Evolutionary conservation across 2,113 vertebrate genomes (phyloP).

Genomic region (Sakesphorus luctuosus): DNA sequence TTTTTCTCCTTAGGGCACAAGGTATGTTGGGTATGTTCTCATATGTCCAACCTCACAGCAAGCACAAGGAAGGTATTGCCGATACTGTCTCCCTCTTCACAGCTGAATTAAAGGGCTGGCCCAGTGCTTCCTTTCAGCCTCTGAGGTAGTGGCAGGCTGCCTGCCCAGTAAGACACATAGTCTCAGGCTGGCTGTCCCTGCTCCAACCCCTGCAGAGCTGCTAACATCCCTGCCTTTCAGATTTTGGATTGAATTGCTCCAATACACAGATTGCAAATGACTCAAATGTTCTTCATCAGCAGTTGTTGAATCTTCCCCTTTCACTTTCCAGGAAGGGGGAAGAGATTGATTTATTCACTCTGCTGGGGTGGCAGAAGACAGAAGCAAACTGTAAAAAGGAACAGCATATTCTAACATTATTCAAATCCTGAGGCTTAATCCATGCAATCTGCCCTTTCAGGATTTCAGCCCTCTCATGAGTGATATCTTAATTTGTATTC

Average conservation of each 20-base stretch:
- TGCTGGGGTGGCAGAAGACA: slow-evolving; percentile 25
- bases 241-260: neutral
- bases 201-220: neutral
- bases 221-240: neutral
- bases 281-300: neutral
- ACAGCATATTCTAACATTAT: neutral
- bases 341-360: slow-evolving; percentile 21
- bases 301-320: neutral
- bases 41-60: neutral
- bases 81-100: neutral
- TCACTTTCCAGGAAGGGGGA: slow-evolving; percentile 23
- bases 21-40: neutral
- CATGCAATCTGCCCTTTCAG: neutral
- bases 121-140: neutral
- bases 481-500: slow-evolving; percentile 15
- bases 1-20: neutral
- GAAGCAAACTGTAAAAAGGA: slow-evolving; percentile 6
- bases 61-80: neutral
- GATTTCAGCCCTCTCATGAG: neutral
- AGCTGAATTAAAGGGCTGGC: neutral
- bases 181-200: neutral
- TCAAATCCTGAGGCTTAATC: neutral
- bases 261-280: neutral
- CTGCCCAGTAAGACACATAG: neutral
- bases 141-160: neutral